phyloP scores from a whole-genome alignment of 2,888 invertebrate species.

The Sepioteuthis lessoniana region DNA sequence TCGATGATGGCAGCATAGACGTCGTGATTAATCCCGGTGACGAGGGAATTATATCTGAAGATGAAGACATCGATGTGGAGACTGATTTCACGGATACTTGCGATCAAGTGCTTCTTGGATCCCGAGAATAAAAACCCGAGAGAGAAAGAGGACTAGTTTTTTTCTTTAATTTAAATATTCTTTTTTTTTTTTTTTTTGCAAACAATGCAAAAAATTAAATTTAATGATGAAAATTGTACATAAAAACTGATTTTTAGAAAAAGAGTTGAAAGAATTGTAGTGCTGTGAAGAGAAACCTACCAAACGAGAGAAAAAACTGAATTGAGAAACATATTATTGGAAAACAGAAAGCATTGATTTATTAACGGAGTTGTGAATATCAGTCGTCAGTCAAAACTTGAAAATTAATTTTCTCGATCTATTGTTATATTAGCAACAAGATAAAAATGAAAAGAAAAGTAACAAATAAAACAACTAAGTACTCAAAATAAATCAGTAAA shows the following conservation, averaged over 20 bases:
- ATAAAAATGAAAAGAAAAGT: no score
- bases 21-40: neutral
- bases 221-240: neutral
- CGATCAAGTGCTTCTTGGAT: neutral
- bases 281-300: neutral
- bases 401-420: no score
- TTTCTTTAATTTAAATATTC: neutral
- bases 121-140: neutral
- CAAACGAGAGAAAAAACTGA: neutral
- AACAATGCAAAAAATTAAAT: neutral
- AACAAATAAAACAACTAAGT: no score
- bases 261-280: neutral
- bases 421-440: no score
- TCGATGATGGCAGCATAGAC: conserved; percentile 53
- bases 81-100: conserved; percentile 13
- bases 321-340: neutral
- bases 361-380: neutral
- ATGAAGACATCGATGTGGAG: conserved; percentile 63
- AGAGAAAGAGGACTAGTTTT: neutral
- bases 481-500: no score
- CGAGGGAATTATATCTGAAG: conserved; percentile 47
- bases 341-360: neutral
- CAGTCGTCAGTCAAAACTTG: neutral
- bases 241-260: neutral
- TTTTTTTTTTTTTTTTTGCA: neutral